These are phyloP conservation scores for Axinella damicornis DNA, from an alignment of 37 sponge, comb jelly and placozoan genomes.

Conservation along the genomic window DNA sequence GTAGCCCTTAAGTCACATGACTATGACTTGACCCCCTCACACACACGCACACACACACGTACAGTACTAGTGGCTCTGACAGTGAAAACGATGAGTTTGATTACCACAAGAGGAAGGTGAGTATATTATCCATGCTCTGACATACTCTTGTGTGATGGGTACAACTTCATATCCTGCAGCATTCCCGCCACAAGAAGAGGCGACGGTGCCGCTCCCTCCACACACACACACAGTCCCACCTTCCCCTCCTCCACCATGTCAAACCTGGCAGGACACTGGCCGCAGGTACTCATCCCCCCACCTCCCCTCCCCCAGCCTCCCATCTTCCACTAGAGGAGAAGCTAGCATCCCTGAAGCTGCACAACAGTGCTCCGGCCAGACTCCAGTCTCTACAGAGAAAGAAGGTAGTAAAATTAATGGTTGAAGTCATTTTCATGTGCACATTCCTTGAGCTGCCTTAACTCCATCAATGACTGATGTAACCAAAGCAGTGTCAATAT, in stretches of 20 bases:
- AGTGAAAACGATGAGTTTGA: constrained; percentile 51
- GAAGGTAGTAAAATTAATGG: too few relatives aligned
- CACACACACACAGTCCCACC: not conserved
- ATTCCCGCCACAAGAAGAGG: not conserved
- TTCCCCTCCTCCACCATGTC: not conserved
- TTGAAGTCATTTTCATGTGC: too few relatives aligned
- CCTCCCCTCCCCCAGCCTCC: not conserved
- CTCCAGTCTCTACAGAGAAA: not conserved
- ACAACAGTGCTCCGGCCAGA: not conserved
- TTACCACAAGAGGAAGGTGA: not conserved
- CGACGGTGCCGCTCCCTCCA: not conserved
- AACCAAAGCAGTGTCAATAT: too few relatives aligned
- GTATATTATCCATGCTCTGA: not conserved
- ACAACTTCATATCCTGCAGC: not conserved
- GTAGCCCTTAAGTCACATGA: too few relatives aligned
- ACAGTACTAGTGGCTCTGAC: constrained; percentile 76
- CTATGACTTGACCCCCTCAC: not conserved
- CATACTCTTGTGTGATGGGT: not conserved
- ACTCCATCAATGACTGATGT: too few relatives aligned
- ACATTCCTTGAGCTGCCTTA: too few relatives aligned
- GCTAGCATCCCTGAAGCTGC: not conserved
- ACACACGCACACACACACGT: not conserved
- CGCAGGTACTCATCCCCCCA: not conserved
- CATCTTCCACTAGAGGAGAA: not conserved
- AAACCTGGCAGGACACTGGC: too few relatives aligned